Percentiles rank a stretch among this genome's conserved stretches.
These are phyloP conservation scores for Etheostoma cragini DNA, from an alignment of 2,113 vertebrate species.

Conservation along the genomic window DNA sequence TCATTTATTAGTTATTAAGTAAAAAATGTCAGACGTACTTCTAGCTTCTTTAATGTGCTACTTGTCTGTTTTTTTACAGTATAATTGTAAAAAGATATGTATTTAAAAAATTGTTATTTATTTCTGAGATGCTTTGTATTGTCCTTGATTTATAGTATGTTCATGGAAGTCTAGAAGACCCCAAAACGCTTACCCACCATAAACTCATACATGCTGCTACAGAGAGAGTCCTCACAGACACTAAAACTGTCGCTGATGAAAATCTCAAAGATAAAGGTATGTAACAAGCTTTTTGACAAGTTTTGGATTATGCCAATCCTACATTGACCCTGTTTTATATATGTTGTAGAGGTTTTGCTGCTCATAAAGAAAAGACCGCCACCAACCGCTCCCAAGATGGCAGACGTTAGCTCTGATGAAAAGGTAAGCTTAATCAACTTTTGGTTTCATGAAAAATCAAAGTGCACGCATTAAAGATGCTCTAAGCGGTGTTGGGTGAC, in stretches of 20 bases:
- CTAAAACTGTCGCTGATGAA: constrained; percentile 92
- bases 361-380: constrained; percentile 92
- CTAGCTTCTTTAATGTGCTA: not conserved
- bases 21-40: not conserved
- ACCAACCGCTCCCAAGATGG: constrained; percentile 88
- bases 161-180: constrained; percentile 93
- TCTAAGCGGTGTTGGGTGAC: too few relatives aligned
- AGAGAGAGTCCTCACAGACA: constrained; percentile 92
- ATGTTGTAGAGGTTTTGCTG: constrained; percentile 89
- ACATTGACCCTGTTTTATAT: not conserved
- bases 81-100: too few relatives aligned
- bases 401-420: constrained; percentile 92
- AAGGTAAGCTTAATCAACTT: constrained; percentile 82
- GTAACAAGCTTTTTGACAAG: not conserved
- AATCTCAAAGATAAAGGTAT: constrained; percentile 94
- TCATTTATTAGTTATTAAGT: not conserved
- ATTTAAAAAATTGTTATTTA: not conserved
- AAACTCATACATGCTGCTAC: constrained; percentile 94
- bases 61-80: not conserved
- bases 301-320: not conserved
- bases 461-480: not conserved
- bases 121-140: constrained; percentile 5
- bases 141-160: constrained; percentile 83
- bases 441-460: not conserved
- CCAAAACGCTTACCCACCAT: constrained; percentile 94